A percentile compares a stretch with the other conserved stretches of the same genome.
Conservation (phyloP, 2,113 vertebrate genomes). For the Sardina pilchardus region DNA sequence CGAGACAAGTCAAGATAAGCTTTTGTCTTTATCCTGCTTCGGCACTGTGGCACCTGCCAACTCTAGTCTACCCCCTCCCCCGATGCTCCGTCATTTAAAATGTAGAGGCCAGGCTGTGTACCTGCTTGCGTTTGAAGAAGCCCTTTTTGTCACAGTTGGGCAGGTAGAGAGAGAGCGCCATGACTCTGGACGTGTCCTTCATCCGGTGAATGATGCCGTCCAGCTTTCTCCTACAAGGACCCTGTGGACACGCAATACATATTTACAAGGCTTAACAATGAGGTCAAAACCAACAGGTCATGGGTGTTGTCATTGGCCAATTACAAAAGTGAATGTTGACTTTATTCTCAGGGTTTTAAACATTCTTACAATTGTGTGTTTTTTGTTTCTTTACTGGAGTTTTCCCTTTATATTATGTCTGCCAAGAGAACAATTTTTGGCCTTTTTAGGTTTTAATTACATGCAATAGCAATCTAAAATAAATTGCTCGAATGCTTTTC, state of each 20-base stretch:
- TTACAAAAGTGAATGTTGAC: not conserved
- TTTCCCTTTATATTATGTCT: not conserved
- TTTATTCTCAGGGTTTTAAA: not conserved
- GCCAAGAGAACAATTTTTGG: not conserved
- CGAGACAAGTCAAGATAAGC: not conserved
- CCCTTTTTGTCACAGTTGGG: conserved; percentile 98
- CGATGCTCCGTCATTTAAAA: not conserved
- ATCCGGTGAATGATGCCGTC: conserved; percentile 87
- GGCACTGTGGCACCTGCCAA: not conserved
- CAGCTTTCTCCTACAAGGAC: conserved; percentile 90
- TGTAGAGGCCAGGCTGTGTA: conserved; percentile 55
- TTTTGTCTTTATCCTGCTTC: not conserved
- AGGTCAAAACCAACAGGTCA: not conserved
- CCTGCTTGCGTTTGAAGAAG: conserved; percentile 98
- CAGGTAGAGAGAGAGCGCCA: conserved; percentile 85
- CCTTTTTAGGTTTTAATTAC: not conserved
- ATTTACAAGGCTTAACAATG: not conserved
- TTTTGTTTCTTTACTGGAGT: not conserved
- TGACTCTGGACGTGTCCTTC: conserved; percentile 83
- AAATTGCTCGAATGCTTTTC: not conserved
- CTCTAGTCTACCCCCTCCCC: too few relatives aligned
- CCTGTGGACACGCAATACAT: conserved; percentile 66
- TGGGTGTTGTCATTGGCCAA: not conserved
- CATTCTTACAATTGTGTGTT: not conserved
- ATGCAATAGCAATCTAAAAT: not conserved